phyloP scores from a whole-genome alignment of 2,797 vertebrate species.

The Catharus ustulatus region DNA sequence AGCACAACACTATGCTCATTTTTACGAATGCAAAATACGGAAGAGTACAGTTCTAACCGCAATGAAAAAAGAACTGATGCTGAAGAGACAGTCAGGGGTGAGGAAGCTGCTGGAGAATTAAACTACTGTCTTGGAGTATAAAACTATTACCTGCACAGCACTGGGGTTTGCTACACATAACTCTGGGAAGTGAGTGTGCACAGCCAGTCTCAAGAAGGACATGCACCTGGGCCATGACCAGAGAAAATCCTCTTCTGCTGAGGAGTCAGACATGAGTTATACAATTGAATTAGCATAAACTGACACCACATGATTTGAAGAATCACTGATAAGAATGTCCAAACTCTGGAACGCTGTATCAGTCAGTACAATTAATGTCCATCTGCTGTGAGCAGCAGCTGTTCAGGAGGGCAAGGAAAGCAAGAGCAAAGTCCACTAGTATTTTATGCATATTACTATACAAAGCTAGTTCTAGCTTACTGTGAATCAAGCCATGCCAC shows the following conservation, averaged over 20 bases:
- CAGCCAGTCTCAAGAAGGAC: neutral
- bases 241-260: neutral
- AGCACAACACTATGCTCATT: neutral
- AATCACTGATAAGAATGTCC: neutral
- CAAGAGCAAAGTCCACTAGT: neutral
- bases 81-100: neutral
- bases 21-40: neutral
- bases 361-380: neutral
- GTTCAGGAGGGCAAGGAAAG: neutral
- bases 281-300: neutral
- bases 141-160: neutral
- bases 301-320: neutral
- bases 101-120: neutral
- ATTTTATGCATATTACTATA: neutral
- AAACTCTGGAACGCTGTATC: neutral
- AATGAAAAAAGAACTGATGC: neutral
- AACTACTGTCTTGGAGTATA: neutral
- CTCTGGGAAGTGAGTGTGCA: neutral
- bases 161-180: accelerated
- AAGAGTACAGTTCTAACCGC: neutral
- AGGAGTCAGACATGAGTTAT: neutral
- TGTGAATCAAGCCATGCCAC: neutral
- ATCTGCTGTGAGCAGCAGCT: conserved; percentile 33
- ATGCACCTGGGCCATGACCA: neutral
- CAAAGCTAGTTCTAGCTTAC: neutral